Percentiles rank a stretch among this genome's conserved stretches.
Conservation (phyloP, 2,888 invertebrate species). For the Macrophya annulata region DNA sequence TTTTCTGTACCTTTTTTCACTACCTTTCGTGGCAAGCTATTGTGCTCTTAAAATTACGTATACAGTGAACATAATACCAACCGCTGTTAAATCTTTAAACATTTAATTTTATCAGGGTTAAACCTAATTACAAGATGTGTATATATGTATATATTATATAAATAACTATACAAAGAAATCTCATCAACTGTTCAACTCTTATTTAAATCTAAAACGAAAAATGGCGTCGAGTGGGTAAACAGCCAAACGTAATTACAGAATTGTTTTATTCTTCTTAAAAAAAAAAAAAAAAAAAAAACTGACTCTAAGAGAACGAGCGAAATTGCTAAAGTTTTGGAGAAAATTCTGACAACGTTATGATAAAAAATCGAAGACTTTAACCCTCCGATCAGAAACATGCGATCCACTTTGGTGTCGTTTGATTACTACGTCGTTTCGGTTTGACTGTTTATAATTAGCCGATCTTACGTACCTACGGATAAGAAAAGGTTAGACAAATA, state of each 20-base stretch:
- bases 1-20: constrained; percentile 5
- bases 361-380: neutral
- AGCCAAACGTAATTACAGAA: neutral
- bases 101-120: constrained; percentile 14
- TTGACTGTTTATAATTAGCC: constrained; percentile 36
- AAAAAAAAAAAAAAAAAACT: no score
- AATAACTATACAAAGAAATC: neutral
- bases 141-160: neutral
- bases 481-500: neutral
- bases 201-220: neutral
- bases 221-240: neutral
- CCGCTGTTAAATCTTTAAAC: neutral
- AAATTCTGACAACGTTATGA: neutral
- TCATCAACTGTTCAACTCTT: neutral
- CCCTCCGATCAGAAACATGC: neutral
- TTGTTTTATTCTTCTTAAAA: no score
- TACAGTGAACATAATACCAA: neutral
- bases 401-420: neutral
- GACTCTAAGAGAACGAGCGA: no score
- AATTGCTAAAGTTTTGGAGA: no score
- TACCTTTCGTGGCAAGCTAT: neutral
- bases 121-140: neutral
- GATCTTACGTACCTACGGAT: neutral
- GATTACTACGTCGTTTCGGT: no score
- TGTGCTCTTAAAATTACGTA: constrained; percentile 16